Evolutionary conservation across 2,113 vertebrate species (phyloP), one percentile per base, ranked within the genome.

Genomic region (Vimba vimba): DNA sequence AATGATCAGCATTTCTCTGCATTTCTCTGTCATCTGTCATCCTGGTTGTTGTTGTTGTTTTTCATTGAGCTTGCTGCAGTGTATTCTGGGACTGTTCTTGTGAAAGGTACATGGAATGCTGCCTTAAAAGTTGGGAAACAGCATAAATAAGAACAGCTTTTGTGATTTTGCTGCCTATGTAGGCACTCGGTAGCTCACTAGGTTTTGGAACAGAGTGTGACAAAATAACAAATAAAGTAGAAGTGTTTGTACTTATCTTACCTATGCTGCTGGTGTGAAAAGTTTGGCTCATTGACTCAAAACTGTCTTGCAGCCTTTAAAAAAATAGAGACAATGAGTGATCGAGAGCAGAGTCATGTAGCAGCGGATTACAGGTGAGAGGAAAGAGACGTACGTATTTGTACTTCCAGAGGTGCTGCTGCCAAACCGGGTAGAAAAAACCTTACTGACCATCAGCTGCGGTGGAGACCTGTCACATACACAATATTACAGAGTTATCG

Each of bases 361-460:
- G 30, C 33, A 45, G 12, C n/a, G 64, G 15, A 43, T 17, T 4
- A 21, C 17, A 57, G 11, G 45, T 64, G 19, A 43, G 30, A 45
- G 27, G 10, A 36, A 64, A 76, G 23, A 79, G 8, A 84, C 95
- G 95, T 93, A 97, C 96, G 95, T 96, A 91, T 93, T 96, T 85
- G 95, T 96, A 88, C 96, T 97, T 86, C 96, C 96, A 12, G 86
- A 33, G 90, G 93, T 94, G 88, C 95, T 94, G 90, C 96, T 95
- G 89, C 96, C 96, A 90, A 96, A 93, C 88, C 94, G 94, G 78
- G 96, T 95, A 82, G 96, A 96, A 91, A 97, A 97, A 76, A 97
- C 96, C 93, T 97, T 97, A 92, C 96, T 97, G 90, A 97, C 95
- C 97, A 97, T 97, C 91, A 97, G 91, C 79, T 97, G 97, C 17